Percentiles rank a stretch among this genome's conserved stretches.
Evolutionary conservation across 2,888 invertebrate species (phyloP).

Genomic region (Xestobium rufovillosum): DNA sequence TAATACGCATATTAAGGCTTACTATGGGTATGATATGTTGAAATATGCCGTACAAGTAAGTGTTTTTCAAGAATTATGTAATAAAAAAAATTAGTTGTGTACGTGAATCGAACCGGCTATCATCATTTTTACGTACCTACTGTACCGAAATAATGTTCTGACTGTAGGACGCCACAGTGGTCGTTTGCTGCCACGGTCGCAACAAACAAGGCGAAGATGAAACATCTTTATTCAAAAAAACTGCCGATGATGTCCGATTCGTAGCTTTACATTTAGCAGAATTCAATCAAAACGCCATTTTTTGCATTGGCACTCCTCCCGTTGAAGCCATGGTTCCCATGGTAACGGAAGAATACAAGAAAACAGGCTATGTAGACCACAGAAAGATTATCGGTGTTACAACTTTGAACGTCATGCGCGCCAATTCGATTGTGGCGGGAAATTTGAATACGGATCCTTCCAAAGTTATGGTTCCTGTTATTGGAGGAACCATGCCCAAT

Average conservation of each 20-base stretch:
- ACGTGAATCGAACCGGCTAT: neutral
- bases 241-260: constrained; percentile 34
- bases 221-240: constrained; percentile 32
- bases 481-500: constrained; percentile 34
- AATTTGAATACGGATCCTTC: constrained; percentile 28
- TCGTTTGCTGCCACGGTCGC: too few relatives aligned
- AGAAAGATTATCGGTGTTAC: constrained; percentile 36
- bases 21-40: constrained; percentile 31
- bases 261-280: constrained; percentile 35
- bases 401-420: constrained; percentile 28
- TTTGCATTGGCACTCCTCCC: constrained; percentile 38
- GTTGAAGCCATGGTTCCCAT: constrained; percentile 38
- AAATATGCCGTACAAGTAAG: constrained; percentile 34
- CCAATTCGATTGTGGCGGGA: constrained; percentile 31
- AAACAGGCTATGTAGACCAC: constrained; percentile 32
- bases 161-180: constrained; percentile 2
- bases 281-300: constrained; percentile 36
- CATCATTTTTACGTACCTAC: neutral
- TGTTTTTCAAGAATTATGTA: constrained; percentile 7
- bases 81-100: constrained; percentile 2
- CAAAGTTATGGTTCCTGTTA: constrained; percentile 33
- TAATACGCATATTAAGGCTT: constrained; percentile 31
- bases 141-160: constrained; percentile 7
- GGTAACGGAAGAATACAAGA: constrained; percentile 39
- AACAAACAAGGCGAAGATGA: too few relatives aligned